These are phyloP conservation scores for Drosophila niveifrons DNA, from an alignment of 2,888 invertebrate species.

Conservation along the genomic window DNA sequence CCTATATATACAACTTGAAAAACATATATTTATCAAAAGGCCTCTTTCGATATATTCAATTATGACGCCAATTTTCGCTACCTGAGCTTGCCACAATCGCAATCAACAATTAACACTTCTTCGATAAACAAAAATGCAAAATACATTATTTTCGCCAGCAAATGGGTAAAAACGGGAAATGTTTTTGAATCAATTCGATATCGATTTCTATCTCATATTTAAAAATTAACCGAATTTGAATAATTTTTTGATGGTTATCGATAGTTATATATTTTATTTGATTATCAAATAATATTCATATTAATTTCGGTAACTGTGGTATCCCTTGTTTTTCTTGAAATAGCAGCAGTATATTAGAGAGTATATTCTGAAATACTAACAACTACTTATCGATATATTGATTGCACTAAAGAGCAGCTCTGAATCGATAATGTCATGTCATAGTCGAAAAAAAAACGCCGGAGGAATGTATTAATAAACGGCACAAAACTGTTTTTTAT, in stretches of 20 bases:
- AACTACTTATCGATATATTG: slow-evolving; percentile 1
- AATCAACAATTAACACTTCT: neutral
- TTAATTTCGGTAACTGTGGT: neutral
- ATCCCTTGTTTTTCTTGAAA: neutral
- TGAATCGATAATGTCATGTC: slow-evolving; percentile 64
- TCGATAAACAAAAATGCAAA: neutral
- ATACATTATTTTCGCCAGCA: neutral
- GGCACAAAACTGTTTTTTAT: slow-evolving; percentile 67
- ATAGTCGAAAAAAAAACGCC: slow-evolving; percentile 60
- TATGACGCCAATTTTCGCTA: neutral
- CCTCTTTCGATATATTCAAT: neutral
- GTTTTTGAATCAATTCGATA: neutral
- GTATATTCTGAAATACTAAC: neutral
- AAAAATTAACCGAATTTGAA: neutral
- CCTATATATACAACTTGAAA: neutral
- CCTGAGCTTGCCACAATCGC: neutral
- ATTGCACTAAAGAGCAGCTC: slow-evolving; percentile 28
- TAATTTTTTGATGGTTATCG: neutral
- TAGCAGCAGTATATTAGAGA: neutral
- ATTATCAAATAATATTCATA: neutral
- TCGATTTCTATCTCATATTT: neutral
- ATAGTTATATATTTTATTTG: neutral
- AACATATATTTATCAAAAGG: neutral
- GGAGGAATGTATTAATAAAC: slow-evolving; percentile 55
- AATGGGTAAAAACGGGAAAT: neutral